Percentiles rank a stretch among this genome's conserved stretches.
Evolutionary conservation across 2,888 invertebrate species (phyloP).

Genomic region (Odontocerum albicorne): DNA sequence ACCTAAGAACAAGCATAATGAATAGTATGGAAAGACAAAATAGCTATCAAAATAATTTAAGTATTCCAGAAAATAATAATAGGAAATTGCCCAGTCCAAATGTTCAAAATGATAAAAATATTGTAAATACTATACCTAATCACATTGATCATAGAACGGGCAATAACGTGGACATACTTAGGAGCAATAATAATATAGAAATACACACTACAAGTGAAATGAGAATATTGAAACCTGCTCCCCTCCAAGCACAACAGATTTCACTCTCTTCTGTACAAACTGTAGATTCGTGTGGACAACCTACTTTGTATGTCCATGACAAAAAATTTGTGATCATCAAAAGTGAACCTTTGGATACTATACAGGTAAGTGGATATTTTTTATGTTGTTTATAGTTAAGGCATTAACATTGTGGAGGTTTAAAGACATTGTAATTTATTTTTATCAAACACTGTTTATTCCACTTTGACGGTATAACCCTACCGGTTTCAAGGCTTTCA

Average conservation of each 20-base stretch:
- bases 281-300: constrained; percentile 30
- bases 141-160: constrained; percentile 48
- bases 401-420: too few species aligned
- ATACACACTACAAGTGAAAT: constrained; percentile 26
- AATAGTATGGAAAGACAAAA: constrained; percentile 23
- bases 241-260: constrained; percentile 48
- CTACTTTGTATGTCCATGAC: constrained; percentile 53
- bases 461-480: too few species aligned
- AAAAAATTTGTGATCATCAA: constrained; percentile 69
- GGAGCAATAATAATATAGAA: constrained; percentile 33
- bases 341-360: constrained; percentile 57
- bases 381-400: too few species aligned
- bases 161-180: constrained; percentile 50
- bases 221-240: constrained; percentile 52
- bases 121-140: constrained; percentile 45
- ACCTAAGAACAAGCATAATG: constrained; percentile 19
- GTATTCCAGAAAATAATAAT: constrained; percentile 15
- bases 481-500: too few species aligned
- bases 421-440: too few species aligned
- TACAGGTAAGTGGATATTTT: too few species aligned
- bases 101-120: constrained; percentile 41
- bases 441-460: too few species aligned
- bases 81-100: constrained; percentile 34
- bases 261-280: constrained; percentile 41
- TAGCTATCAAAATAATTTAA: constrained; percentile 11